Evolutionary conservation across 2,888 invertebrate genomes (phyloP).

Genomic region (Pasiphila rectangulata): DNA sequence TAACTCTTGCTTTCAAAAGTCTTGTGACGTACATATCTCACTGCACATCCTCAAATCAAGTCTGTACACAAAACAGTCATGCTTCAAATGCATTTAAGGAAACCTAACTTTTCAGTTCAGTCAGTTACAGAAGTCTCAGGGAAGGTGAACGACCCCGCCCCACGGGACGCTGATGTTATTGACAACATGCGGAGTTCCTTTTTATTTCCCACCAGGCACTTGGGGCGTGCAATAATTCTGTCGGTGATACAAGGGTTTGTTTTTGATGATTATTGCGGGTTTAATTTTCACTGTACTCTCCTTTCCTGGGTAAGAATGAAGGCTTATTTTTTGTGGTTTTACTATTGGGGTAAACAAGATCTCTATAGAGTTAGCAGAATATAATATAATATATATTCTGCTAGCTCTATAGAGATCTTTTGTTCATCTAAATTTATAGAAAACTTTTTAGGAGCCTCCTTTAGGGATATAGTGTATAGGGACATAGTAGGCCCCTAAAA

Average conservation of each 20-base stretch:
- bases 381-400: too few species aligned
- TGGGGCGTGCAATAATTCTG: conserved; percentile 44
- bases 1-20: too few species aligned
- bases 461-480: too few species aligned
- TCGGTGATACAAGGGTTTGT: conserved; percentile 27
- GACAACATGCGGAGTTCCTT: conserved; percentile 73
- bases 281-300: conserved; percentile 23
- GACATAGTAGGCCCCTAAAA: too few species aligned
- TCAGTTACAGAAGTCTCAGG: conserved; percentile 30
- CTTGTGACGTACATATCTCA: too few species aligned
- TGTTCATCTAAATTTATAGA: too few species aligned
- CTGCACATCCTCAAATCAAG: too few species aligned
- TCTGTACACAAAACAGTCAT: background rate
- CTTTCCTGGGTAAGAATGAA: conserved; percentile 18
- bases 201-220: conserved; percentile 57
- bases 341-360: conserved; percentile 2
- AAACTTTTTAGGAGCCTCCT: too few species aligned
- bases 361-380: too few species aligned
- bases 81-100: background rate
- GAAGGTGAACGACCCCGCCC: conserved; percentile 67
- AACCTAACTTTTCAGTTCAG: conserved; percentile 8
- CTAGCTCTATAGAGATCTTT: too few species aligned
- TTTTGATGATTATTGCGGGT: conserved; percentile 27
- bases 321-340: conserved; percentile 16
- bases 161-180: conserved; percentile 74